phyloP scores from a whole-genome alignment of 1,140 invertebrate genomes.

The Heliconius himera region DNA sequence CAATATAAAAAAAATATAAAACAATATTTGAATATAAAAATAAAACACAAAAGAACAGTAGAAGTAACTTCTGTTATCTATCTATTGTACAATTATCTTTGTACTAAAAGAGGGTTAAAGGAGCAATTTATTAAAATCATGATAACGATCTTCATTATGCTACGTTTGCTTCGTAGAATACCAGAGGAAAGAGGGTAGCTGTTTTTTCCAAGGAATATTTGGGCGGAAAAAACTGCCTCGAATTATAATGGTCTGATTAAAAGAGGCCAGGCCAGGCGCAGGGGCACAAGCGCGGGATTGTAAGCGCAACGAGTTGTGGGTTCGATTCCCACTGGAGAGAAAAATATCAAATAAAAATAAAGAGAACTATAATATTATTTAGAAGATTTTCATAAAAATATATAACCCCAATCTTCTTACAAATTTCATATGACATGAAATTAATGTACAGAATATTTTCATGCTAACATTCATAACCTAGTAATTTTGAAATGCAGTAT shows the following conservation, averaged over 20 bases:
- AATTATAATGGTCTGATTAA: conserved; percentile 39
- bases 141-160: conserved; percentile 41
- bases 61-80: conserved; percentile 11
- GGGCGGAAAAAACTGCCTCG: conserved; percentile 31
- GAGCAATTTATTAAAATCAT: conserved; percentile 42
- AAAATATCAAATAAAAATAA: too few relatives aligned
- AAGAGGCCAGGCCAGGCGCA: too few relatives aligned
- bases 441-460: conserved; percentile 14
- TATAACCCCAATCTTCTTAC: not conserved
- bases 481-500: conserved; percentile 21
- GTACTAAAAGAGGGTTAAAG: conserved; percentile 33
- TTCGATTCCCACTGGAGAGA: too few relatives aligned
- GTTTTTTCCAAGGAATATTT: conserved; percentile 25
- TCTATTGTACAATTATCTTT: conserved; percentile 17
- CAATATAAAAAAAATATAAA: not conserved
- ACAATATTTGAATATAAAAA: not conserved
- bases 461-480: conserved; percentile 16
- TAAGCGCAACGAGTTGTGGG: too few relatives aligned
- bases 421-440: not conserved
- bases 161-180: conserved; percentile 35
- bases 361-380: not conserved
- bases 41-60: conserved; percentile 19
- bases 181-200: conserved; percentile 22
- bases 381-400: not conserved
- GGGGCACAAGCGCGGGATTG: too few relatives aligned